phyloP scores from a whole-genome alignment of 2,113 vertebrate species.

The Dasyurus viverrinus region DNA sequence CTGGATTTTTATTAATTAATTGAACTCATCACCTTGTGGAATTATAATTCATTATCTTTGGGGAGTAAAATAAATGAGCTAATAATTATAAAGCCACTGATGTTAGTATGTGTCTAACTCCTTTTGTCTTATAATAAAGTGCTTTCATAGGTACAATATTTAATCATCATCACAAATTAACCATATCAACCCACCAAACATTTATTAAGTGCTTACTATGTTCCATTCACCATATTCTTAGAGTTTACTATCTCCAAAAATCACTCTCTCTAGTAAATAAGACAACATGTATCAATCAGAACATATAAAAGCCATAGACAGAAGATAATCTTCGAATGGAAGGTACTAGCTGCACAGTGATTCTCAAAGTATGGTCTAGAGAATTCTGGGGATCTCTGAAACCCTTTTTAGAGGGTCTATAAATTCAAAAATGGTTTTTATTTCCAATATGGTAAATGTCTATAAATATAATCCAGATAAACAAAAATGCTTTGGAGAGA shows the following conservation, averaged over 20 bases:
- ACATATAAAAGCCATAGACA: neutral
- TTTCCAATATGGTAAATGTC: no score
- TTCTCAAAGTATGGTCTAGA: no score
- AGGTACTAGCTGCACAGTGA: no score
- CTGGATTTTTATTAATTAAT: neutral
- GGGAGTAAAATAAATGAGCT: neutral
- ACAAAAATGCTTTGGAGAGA: no score
- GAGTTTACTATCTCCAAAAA: neutral
- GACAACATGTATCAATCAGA: neutral
- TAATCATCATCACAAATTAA: conserved; percentile 25
- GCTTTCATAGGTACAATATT: neutral
- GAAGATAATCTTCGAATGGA: neutral
- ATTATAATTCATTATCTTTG: neutral
- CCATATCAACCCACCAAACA: neutral
- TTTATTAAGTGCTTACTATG: neutral
- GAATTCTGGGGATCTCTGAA: no score
- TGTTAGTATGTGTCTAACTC: neutral
- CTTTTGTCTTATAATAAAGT: conserved; percentile 1
- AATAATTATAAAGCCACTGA: neutral
- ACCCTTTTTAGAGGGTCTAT: no score
- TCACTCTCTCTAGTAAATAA: neutral
- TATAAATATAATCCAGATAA: no score
- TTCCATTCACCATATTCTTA: neutral
- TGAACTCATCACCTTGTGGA: neutral
- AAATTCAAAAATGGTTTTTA: no score